A percentile compares a stretch with the other conserved stretches of the same genome.
Evolutionary conservation across 2,888 invertebrate genomes (phyloP).

Genomic region (Bombylius major): DNA sequence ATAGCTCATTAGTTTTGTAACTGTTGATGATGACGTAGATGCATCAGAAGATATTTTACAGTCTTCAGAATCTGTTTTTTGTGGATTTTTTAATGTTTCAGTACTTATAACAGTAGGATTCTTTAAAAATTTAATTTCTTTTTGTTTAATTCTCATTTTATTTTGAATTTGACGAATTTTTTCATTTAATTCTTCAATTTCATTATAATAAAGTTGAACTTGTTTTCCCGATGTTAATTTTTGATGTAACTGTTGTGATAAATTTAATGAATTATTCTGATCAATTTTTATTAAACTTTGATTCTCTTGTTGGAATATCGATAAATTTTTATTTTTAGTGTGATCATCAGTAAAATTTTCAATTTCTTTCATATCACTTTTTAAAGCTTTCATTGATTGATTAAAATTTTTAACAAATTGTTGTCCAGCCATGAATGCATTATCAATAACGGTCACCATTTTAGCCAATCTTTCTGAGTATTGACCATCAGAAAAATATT

Average conservation of each 20-base stretch:
- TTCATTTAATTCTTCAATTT: constrained; percentile 40
- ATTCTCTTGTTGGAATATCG: background rate
- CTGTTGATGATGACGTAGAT: background rate
- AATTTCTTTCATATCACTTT: constrained; percentile 30
- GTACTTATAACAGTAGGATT: background rate
- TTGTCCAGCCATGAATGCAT: constrained; percentile 58
- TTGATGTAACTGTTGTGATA: constrained; percentile 35
- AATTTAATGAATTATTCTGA: constrained; percentile 31
- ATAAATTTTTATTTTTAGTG: background rate
- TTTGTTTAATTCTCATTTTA: background rate
- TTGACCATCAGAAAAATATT: constrained; percentile 68
- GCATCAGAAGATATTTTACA: background rate
- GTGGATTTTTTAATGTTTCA: background rate
- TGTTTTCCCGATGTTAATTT: constrained; percentile 39
- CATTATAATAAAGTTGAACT: constrained; percentile 38
- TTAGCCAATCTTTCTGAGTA: constrained; percentile 77
- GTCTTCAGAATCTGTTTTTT: background rate
- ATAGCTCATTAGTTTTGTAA: constrained; percentile 31
- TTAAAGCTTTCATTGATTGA: constrained; percentile 38
- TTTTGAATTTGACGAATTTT: constrained; percentile 18
- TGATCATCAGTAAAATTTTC: constrained; percentile 1
- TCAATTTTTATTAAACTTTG: constrained; percentile 15
- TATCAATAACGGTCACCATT: constrained; percentile 70
- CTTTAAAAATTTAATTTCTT: background rate
- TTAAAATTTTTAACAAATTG: constrained; percentile 56